A percentile compares a stretch with the other conserved stretches of the same genome.
Evolutionary conservation across 2,888 invertebrate genomes (phyloP).

Genomic region (Apoda limacodes): DNA sequence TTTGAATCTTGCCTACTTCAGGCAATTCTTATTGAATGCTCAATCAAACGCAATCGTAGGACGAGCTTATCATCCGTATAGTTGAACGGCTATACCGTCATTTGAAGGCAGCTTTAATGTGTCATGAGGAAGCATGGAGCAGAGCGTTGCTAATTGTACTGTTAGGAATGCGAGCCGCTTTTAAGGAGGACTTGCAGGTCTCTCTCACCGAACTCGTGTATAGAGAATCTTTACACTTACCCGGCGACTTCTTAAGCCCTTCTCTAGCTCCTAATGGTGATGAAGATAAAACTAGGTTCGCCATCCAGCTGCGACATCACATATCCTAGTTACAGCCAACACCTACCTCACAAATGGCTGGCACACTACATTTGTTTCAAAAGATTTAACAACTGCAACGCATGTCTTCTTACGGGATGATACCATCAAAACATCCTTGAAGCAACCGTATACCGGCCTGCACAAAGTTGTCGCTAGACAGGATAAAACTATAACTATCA

Average conservation of each 20-base stretch:
- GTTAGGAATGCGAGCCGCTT: constrained; percentile 17
- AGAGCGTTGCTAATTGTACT: constrained; percentile 15
- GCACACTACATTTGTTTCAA: constrained; percentile 10
- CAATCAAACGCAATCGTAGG: constrained; percentile 4
- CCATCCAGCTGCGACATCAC: neutral
- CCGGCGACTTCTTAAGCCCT: constrained; percentile 12
- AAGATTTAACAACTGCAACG: constrained; percentile 14
- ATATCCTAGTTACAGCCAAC: constrained; percentile 3
- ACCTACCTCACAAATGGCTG: constrained; percentile 11
- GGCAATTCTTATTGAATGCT: constrained; percentile 16
- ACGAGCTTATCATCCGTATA: constrained; percentile 20
- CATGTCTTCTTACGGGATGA: constrained; percentile 20
- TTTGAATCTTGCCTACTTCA: constrained; percentile 18
- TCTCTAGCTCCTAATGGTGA: neutral
- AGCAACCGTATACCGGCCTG: neutral
- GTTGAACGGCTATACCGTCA: constrained; percentile 18
- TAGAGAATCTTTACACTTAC: constrained; percentile 18
- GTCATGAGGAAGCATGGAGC: constrained; percentile 15
- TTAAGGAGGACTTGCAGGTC: constrained; percentile 15
- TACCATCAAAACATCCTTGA: neutral
- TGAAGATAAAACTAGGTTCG: constrained; percentile 4
- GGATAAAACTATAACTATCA: neutral
- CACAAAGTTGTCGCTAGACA: neutral
- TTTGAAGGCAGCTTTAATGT: constrained; percentile 23
- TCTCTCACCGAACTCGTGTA: constrained; percentile 20